Evolutionary conservation across 1,140 invertebrate species (phyloP), one percentile per base, ranked within the genome.

Genomic region (Saxidomus purpurata): DNA sequence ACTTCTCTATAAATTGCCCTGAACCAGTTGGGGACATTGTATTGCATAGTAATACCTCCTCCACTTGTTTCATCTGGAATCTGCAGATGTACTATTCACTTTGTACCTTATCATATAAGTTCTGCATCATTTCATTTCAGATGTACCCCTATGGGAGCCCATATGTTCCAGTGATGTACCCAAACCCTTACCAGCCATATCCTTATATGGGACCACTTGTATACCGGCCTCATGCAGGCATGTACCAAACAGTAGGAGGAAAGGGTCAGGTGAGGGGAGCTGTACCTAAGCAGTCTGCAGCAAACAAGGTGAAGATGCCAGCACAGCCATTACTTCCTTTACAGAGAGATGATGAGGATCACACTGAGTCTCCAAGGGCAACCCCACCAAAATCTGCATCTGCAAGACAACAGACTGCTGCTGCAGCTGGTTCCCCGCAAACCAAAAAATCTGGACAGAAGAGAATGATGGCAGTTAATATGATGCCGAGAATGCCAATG

Each of bases 101-200:
- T n/a, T n/a, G n/a, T n/a, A n/a, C n/a, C n/a, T n/a, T n/a, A n/a
- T n/a, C n/a, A n/a, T n/a, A n/a, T n/a, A n/a, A n/a, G n/a, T n/a
- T n/a, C n/a, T n/a, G n/a, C n/a, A 15, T 43, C 15, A 8, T 4
- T 43, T 43, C 43, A 8, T 43, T 43, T 43, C 15, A 43, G 43
- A 43, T 43, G 43, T 43, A 43, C 43, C 43, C 43, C 4, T 43
- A 43, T 63, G 71, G 74, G 17, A 63, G 36, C 28, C 80, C 79
- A 17, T 89, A 89, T 63, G 43, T 89, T 36, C 87, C 87, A 11
- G 74, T 89, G 87, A 74, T 84, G 67, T 89, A 89, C 55, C 80
- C 87, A 43, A 28, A 19, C 36, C 85, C 85, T 4, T 87, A 76
- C 36, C 34, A 49, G 31, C 55, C 61, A 15, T 83, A 55, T 63